Conservation (phyloP, 2,113 vertebrate genomes). For the Prunella fulvescens region DNA sequence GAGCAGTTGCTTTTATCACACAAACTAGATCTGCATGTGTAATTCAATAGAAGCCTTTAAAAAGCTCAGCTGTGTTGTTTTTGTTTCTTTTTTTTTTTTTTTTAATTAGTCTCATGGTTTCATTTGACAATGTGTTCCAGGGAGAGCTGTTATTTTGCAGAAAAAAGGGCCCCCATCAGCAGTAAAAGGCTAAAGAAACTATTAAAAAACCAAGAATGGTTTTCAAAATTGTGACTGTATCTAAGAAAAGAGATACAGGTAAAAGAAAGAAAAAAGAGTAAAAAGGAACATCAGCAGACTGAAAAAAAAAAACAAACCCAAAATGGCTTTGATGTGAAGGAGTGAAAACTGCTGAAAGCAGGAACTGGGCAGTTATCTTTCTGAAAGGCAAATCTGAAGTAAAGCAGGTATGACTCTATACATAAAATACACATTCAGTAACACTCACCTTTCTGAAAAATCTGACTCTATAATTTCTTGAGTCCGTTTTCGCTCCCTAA, state of each 20-base stretch:
- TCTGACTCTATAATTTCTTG: slow-evolving; percentile 84
- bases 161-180: background rate
- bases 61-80: background rate
- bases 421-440: background rate
- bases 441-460: slow-evolving; percentile 83
- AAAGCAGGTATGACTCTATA: background rate
- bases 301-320: background rate
- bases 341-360: background rate
- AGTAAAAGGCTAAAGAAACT: background rate
- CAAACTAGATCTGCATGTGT: background rate
- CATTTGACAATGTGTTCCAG: background rate
- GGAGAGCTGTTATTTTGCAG: background rate
- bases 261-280: background rate
- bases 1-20: background rate
- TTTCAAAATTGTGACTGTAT: background rate
- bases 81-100: background rate
- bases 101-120: background rate
- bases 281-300: background rate
- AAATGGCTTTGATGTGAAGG: background rate
- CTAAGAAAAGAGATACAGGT: background rate
- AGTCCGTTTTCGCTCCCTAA: slow-evolving; percentile 82
- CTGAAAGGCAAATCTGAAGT: background rate
- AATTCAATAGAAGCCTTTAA: background rate
- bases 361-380: background rate
- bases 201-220: background rate